Conservation (phyloP, 92 coral and sea anemone genomes). For the Nematostella vectensis region DNA sequence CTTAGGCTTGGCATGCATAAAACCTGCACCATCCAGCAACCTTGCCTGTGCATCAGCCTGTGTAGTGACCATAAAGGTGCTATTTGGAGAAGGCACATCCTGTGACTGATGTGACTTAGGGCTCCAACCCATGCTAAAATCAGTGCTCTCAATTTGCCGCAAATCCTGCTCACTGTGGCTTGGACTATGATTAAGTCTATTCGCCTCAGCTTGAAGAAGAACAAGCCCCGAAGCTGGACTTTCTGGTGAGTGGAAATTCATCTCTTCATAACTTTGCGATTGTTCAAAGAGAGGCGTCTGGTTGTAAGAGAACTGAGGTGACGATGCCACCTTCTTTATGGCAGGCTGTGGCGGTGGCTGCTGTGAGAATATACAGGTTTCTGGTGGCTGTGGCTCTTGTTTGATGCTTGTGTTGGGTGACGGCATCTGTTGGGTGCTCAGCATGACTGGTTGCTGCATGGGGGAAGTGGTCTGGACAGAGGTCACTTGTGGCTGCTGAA, state of each 20-base stretch:
- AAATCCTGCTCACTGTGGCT: conserved; percentile 34
- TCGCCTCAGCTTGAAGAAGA: conserved; percentile 26
- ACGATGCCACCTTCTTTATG: too few species aligned
- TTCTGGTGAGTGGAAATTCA: too few species aligned
- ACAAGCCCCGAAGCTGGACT: conserved; percentile 5
- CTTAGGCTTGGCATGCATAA: conserved; percentile 16
- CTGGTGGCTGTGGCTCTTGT: conserved; percentile 25
- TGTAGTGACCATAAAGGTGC: neutral
- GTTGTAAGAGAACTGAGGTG: too few species aligned
- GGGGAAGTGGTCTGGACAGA: conserved; percentile 37
- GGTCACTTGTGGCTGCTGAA: conserved; percentile 55
- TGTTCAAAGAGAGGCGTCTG: too few species aligned
- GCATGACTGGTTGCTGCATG: conserved; percentile 2
- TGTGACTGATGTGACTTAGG: conserved; percentile 19
- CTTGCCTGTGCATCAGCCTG: conserved; percentile 11
- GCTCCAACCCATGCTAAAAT: conserved; percentile 12
- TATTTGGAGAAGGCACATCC: conserved; percentile 5
- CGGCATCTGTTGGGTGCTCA: conserved; percentile 9
- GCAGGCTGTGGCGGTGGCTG: conserved; percentile 38
- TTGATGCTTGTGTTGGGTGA: conserved; percentile 8
- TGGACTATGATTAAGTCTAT: conserved; percentile 11
- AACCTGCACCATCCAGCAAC: conserved; percentile 6
- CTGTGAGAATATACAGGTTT: conserved; percentile 37
- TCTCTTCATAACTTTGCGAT: too few species aligned
- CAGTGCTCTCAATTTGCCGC: conserved; percentile 16